phyloP scores from a whole-genome alignment of 2,797 vertebrate species.

The Falco rusticolus region DNA sequence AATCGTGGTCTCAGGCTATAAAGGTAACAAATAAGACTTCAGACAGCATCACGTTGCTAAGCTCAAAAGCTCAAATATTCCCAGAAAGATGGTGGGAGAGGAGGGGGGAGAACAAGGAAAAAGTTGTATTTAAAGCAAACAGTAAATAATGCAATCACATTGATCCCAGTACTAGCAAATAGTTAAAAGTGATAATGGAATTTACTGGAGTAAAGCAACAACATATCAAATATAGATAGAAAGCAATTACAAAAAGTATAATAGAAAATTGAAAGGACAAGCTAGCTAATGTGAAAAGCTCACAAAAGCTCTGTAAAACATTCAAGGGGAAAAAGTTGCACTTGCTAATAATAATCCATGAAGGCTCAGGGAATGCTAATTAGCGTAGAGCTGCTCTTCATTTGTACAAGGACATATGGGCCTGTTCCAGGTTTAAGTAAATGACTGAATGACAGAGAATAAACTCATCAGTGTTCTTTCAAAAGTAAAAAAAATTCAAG shows the following conservation, averaged over 20 bases:
- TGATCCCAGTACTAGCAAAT: neutral
- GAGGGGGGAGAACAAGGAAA: neutral
- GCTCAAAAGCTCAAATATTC: neutral
- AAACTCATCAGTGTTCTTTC: neutral
- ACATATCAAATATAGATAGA: conserved; percentile 28
- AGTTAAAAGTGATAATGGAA: conserved; percentile 30
- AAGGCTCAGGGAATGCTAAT: conserved; percentile 24
- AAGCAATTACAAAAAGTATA: conserved; percentile 57
- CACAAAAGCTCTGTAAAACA: conserved; percentile 47
- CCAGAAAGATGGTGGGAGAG: neutral
- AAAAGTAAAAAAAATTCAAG: neutral
- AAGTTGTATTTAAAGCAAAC: conserved; percentile 19
- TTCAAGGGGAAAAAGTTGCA: conserved; percentile 18
- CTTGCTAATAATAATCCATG: conserved; percentile 30
- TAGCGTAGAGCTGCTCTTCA: neutral
- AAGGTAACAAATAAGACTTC: conserved; percentile 28
- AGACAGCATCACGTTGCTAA: neutral
- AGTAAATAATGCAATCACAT: conserved; percentile 23
- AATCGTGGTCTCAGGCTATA: neutral
- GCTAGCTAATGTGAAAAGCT: conserved; percentile 26
- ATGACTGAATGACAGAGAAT: neutral
- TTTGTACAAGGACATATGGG: neutral
- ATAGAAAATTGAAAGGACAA: conserved; percentile 53
- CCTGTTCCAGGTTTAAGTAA: conserved; percentile 5
- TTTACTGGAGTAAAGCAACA: conserved; percentile 42